Conservation (phyloP, 2,888 invertebrate genomes). For the Aspidiotus rigidus region DNA sequence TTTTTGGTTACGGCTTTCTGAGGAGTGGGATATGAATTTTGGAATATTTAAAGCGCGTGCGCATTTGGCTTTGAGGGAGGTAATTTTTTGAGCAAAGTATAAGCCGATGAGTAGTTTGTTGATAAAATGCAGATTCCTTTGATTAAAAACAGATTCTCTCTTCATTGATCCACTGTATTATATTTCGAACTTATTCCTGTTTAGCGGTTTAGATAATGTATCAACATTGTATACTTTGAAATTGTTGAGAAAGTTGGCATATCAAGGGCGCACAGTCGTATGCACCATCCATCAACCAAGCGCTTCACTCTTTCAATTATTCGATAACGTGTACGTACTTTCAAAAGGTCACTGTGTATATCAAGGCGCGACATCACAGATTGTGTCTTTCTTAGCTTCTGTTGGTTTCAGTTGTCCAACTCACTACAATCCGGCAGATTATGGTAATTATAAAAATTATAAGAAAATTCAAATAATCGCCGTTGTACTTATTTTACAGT, state of each 20-base stretch:
- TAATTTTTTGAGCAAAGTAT: too few species aligned
- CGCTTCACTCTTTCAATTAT: conserved; percentile 54
- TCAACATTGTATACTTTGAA: conserved; percentile 55
- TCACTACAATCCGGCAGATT: conserved; percentile 62
- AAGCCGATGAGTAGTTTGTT: too few species aligned
- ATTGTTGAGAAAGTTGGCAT: conserved; percentile 50
- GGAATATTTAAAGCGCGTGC: too few species aligned
- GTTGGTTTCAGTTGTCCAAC: conserved; percentile 53
- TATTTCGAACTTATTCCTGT: conserved; percentile 10
- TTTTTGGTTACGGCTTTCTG: too few species aligned
- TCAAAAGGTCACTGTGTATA: conserved; percentile 57
- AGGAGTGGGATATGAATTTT: too few species aligned
- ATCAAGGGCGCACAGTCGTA: conserved; percentile 57
- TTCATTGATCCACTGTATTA: too few species aligned
- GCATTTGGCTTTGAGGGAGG: too few species aligned
- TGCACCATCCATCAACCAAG: conserved; percentile 63
- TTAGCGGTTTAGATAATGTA: conserved; percentile 57
- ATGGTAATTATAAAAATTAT: conserved; percentile 47
- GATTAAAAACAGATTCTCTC: too few species aligned
- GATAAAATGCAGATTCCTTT: too few species aligned
- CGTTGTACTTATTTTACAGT: too few species aligned
- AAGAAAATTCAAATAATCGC: too few species aligned
- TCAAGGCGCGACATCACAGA: conserved; percentile 53
- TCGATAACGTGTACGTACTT: conserved; percentile 57
- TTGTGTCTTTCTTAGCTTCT: conserved; percentile 52